A percentile compares a stretch with the other conserved stretches of the same genome.
These are phyloP conservation scores for Eptesicus fuscus DNA, from an alignment of 2,113 vertebrate genomes.

Conservation along the genomic window DNA sequence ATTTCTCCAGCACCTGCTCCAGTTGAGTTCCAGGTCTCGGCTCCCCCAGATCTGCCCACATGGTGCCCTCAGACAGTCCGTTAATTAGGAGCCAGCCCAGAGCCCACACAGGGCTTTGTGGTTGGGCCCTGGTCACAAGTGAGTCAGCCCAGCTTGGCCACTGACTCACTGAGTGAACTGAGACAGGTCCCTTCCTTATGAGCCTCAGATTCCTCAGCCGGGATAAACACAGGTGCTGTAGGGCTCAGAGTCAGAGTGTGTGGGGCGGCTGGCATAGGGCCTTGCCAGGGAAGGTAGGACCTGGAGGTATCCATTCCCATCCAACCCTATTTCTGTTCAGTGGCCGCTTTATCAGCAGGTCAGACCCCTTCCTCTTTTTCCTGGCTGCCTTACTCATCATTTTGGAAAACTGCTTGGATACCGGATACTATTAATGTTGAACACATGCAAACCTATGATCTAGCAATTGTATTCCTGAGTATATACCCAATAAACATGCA, in stretches of 20 bases:
- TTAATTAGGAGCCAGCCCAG: neutral
- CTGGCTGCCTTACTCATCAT: too few species aligned
- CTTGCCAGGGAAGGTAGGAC: neutral
- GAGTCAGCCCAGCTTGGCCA: neutral
- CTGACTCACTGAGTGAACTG: neutral
- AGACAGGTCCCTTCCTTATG: neutral
- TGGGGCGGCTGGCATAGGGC: neutral
- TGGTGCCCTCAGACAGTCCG: neutral
- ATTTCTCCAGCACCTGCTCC: neutral
- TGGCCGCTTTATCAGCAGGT: neutral
- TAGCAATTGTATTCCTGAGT: neutral
- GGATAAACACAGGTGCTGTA: fast-evolving
- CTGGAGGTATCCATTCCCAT: neutral
- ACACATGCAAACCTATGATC: neutral
- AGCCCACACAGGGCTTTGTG: neutral
- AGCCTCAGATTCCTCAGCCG: neutral
- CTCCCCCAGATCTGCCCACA: conserved; percentile 4
- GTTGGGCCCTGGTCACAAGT: neutral
- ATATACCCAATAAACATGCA: too few species aligned
- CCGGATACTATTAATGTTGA: neutral
- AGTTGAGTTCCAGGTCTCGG: neutral
- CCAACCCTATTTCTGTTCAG: neutral
- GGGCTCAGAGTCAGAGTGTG: neutral
- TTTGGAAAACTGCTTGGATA: neutral
- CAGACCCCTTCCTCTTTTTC: neutral